A percentile compares a stretch with the other conserved stretches of the same genome.
phyloP scores from a whole-genome alignment of 2,797 vertebrate genomes.

The Anguilla obscura region DNA sequence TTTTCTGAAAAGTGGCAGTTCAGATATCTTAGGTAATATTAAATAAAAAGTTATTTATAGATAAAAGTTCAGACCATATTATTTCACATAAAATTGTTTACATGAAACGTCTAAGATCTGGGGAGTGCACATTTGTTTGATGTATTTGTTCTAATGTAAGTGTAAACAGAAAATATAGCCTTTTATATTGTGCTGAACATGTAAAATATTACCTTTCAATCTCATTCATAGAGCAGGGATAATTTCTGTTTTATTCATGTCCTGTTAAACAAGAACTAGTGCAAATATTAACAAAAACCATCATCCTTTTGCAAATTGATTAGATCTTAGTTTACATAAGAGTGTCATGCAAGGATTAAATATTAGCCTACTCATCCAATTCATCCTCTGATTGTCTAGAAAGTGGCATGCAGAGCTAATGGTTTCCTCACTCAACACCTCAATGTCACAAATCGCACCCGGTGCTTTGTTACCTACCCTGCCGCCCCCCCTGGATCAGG shows the following conservation, averaged over 20 bases:
- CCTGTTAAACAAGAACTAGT: constrained; percentile 52
- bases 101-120: not conserved
- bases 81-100: not conserved
- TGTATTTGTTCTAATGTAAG: not conserved
- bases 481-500: constrained; percentile 28
- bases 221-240: constrained; percentile 69
- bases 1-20: not conserved
- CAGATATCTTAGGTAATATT: not conserved
- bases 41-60: not conserved
- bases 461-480: constrained; percentile 66
- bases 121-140: not conserved
- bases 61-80: not conserved
- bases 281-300: constrained; percentile 70
- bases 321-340: constrained; percentile 76
- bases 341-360: constrained; percentile 73
- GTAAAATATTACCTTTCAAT: constrained; percentile 69
- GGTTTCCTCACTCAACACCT: constrained; percentile 65
- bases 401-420: constrained; percentile 76
- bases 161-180: constrained; percentile 23
- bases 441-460: constrained; percentile 67
- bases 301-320: constrained; percentile 73
- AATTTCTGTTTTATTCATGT: constrained; percentile 74
- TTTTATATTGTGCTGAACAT: constrained; percentile 40
- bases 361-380: constrained; percentile 72
- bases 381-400: constrained; percentile 76